Base-by-base conservation (phyloP, 1,140 invertebrate genomes). In the Paralvinella palmiformis region DNA sequence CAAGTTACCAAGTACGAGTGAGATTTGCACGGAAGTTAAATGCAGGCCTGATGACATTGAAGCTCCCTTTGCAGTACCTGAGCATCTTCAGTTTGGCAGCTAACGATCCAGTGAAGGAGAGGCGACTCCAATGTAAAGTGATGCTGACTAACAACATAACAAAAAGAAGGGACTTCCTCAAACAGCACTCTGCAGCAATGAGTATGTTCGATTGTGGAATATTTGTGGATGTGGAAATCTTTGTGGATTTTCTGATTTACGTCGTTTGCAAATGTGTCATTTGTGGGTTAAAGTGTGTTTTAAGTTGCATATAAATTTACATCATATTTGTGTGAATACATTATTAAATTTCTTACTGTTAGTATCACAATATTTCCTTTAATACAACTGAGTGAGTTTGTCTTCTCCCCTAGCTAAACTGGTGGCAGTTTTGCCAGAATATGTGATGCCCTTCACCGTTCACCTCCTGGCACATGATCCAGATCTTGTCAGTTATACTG, bases 51-150 rank as follows among this genome's bases (percentile, higher is more conserved):
- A 83, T 86, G 6, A 84, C 64, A 17, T 63, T 83, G 45, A 74
- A 73, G 57, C 83, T 98, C 53, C 94, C 94, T 1, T 79, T 97
- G 58, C 93, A 97, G 81, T 98, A 97, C 81, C 96, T 98, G 92
- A 92, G 92, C 32, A 91, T 93, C 77, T 95, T 96, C 80, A 89
- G 88, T 10, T 81, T 97, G 29, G 90, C 79, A 62, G 93, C 92
- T 10, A 86, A 89, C 66, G 94, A 96, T 81, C 85, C 87, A 27
- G 88, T 94, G 63, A 88, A 89, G 68, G 85, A 87, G 68, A 78
- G 91, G 37, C 86, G 86, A 64, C 74, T 74, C n/a, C 74, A 85
- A 36, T 81, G 90, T 17, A 88, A 87, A 69, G 85, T 88, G 69
- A 91, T 89, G 75, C 89, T 95, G 85, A 79, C 88, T 35, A 85